Conservation (phyloP, 2,113 vertebrate species). For the Cyrtonyx montezumae region DNA sequence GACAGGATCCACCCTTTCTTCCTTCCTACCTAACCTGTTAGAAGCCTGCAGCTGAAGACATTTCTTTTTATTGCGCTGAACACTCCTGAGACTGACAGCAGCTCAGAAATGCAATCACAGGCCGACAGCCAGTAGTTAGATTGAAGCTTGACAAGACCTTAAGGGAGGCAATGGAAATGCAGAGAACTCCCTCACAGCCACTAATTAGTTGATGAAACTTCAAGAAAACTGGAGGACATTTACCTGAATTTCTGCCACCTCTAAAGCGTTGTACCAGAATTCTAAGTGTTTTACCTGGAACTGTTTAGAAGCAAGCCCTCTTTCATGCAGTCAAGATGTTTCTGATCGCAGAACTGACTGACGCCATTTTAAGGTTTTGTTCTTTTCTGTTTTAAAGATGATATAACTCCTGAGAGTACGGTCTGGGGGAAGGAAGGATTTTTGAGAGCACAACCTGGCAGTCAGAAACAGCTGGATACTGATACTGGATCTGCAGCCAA, state of each 20-base stretch:
- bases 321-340: neutral
- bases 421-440: neutral
- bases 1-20: neutral
- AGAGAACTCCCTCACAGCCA: neutral
- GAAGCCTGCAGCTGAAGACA: neutral
- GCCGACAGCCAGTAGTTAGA: neutral
- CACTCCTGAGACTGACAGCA: neutral
- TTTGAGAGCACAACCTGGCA: neutral
- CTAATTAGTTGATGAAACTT: slow-evolving; percentile 18
- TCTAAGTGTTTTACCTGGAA: neutral
- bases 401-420: neutral
- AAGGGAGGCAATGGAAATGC: neutral
- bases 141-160: slow-evolving; percentile 37
- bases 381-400: neutral
- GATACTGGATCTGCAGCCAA: neutral
- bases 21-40: neutral
- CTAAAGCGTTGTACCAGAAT: neutral
- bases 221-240: neutral
- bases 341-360: neutral
- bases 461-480: neutral
- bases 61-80: slow-evolving; percentile 8
- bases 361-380: neutral
- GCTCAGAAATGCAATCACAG: slow-evolving; percentile 49
- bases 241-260: neutral
- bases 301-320: neutral